Percentiles rank a stretch among this genome's conserved stretches.
Evolutionary conservation across 2,113 vertebrate species (phyloP).

Genomic region (Upupa epops): DNA sequence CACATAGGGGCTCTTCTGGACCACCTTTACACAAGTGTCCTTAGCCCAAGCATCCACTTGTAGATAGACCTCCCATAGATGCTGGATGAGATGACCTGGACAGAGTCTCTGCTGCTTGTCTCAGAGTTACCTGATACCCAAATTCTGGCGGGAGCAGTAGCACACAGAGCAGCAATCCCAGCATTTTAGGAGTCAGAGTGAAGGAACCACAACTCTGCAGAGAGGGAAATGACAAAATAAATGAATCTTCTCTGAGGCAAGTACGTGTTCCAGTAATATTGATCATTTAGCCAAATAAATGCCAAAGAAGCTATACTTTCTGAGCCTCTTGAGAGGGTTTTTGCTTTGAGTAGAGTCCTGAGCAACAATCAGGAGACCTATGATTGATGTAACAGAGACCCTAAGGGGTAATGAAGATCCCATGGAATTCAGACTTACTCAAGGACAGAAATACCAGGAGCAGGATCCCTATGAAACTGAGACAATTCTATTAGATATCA

Average conservation of each 20-base stretch:
- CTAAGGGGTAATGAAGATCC: not conserved
- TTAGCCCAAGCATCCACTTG: fast-evolving
- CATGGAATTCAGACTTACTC: not conserved
- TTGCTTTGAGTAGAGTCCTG: not conserved
- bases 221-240: not conserved
- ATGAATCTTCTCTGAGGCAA: not conserved
- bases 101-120: not conserved
- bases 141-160: not conserved
- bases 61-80: fast-evolving
- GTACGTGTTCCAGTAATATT: not conserved
- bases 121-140: not conserved
- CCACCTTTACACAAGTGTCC: not conserved
- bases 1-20: fast-evolving
- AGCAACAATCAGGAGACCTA: not conserved
- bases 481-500: not conserved
- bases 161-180: not conserved
- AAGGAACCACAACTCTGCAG: not conserved
- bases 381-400: not conserved
- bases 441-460: not conserved
- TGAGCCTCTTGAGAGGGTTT: not conserved
- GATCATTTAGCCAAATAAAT: not conserved
- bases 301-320: not conserved
- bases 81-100: not conserved
- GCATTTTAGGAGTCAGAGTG: not conserved
- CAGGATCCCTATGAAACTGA: not conserved